Base-by-base conservation (phyloP, 1,140 invertebrate species). In the Drosophila insularis region DNA sequence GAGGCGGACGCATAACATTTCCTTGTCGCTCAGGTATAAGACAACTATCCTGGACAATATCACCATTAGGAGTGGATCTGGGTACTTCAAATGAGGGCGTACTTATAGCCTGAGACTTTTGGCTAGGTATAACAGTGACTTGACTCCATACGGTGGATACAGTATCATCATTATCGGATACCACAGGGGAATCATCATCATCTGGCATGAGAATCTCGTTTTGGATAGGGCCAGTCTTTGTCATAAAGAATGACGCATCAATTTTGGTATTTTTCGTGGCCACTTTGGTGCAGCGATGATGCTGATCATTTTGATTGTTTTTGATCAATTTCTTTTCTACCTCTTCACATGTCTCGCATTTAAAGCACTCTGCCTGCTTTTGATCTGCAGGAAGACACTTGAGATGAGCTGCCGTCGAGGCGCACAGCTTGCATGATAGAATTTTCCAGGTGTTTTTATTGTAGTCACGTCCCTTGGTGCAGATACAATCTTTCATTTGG, bases 391-490 rank as follows among this genome's bases (percentile, higher is more conserved):
- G 27, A 5, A 60, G 19, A 19, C 77, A 84, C n/a, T 70, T 85
- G 7, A 19, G 27, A 53, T 82, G 77, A 0, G 39, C 46, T 6
- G 55, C 78, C 0, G 39, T 40, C 2, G 78, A 50, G 1, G 68
- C 80, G 23, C 80, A 82, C n/a, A 75, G 6, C 2, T 61, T 61
- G n/a, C 80, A 82, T 5, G 53, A 2, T 8, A 68, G 19, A 4
- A 85, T 78, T 1, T 0, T 7, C 81, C 81, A 85, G 2, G 0
- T 8, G 6, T 19, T 2, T 0, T 10, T 35, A 23, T 67, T 80
- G 54, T 62, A 89, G 0, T 65, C 43, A 1, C 86, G 43, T 0
- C 89, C 89, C 0, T 70, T 63, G 0, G 68, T 73, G 53, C 86
- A 91, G 0, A 74, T 3, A 8, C 90, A 91, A 0, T 31, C 8